These are phyloP conservation scores for Bombus difficillimus DNA, from an alignment of 1,140 invertebrate species.

Conservation along the genomic window DNA sequence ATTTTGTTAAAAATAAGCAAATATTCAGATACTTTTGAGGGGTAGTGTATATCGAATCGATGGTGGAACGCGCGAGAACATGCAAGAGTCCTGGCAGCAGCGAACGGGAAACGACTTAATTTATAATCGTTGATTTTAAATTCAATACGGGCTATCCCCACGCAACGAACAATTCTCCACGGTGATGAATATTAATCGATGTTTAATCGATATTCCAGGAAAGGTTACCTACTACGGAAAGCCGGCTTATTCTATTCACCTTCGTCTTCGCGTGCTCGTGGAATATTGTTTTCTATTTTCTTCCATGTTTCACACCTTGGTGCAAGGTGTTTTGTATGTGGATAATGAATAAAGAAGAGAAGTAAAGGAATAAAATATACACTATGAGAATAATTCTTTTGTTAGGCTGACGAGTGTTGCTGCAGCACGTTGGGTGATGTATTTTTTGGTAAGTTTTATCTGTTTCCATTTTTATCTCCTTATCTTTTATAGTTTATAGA, in stretches of 20 bases:
- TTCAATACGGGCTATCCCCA: slow-evolving; percentile 6
- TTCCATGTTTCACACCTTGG: not conserved
- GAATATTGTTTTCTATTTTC: slow-evolving; percentile 4
- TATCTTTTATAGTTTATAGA: too few relatives aligned
- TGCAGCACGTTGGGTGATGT: too few relatives aligned
- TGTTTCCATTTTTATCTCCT: too few relatives aligned
- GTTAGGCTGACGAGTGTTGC: not conserved
- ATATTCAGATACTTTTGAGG: too few relatives aligned
- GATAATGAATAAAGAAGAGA: not conserved
- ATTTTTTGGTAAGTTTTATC: too few relatives aligned
- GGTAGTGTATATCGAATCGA: not conserved
- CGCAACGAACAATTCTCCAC: slow-evolving; percentile 23
- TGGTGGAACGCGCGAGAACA: not conserved
- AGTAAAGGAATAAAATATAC: not conserved
- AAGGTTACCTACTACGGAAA: slow-evolving; percentile 1
- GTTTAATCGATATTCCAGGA: slow-evolving; percentile 46
- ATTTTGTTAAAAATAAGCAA: too few relatives aligned
- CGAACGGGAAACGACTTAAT: slow-evolving; percentile 33
- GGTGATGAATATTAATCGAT: slow-evolving; percentile 50
- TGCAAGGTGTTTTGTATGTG: not conserved
- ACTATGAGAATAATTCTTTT: not conserved
- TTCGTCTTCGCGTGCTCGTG: not conserved
- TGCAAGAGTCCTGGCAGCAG: not conserved
- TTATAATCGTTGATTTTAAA: slow-evolving; percentile 46
- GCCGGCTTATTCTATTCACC: slow-evolving; percentile 30